Evolutionary conservation across 2,888 invertebrate species (phyloP).

Genomic region (Chymomyza procnemis): DNA sequence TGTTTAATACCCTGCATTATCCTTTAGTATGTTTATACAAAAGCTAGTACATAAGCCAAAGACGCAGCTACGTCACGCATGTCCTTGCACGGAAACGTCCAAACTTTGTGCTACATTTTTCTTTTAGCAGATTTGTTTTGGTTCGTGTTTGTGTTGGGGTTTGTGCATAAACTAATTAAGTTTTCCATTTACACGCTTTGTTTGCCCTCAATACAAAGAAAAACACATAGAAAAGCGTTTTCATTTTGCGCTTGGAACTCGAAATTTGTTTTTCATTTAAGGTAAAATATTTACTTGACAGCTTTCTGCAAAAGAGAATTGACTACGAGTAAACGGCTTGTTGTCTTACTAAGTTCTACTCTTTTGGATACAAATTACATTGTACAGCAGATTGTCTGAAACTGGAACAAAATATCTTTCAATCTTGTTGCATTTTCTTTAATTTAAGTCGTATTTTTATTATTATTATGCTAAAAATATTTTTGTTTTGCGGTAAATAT

Average conservation of each 20-base stretch:
- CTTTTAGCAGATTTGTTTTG: conserved; percentile 3
- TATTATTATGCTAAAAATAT: not conserved
- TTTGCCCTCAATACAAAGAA: not conserved
- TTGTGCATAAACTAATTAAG: conserved; percentile 56
- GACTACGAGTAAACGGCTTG: not conserved
- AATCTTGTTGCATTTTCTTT: too few species aligned
- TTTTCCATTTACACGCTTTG: conserved; percentile 43
- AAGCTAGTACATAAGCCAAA: conserved; percentile 10
- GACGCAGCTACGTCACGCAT: conserved; percentile 51
- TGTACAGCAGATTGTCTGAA: too few species aligned
- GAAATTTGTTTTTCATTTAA: not conserved
- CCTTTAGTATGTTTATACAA: not conserved
- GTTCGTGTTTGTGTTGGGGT: conserved; percentile 22
- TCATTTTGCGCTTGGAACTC: not conserved
- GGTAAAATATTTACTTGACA: not conserved
- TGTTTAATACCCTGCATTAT: not conserved
- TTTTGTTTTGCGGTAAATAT: too few species aligned
- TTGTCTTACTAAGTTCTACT: not conserved
- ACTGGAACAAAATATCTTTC: not conserved
- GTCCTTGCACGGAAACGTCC: conserved; percentile 55
- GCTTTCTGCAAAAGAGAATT: not conserved
- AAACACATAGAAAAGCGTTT: not conserved
- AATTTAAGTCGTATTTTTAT: not conserved
- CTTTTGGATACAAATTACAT: not conserved
- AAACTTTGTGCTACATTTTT: conserved; percentile 35